Conservation (phyloP, 2,113 vertebrate species). For the Tragelaphus scriptus region DNA sequence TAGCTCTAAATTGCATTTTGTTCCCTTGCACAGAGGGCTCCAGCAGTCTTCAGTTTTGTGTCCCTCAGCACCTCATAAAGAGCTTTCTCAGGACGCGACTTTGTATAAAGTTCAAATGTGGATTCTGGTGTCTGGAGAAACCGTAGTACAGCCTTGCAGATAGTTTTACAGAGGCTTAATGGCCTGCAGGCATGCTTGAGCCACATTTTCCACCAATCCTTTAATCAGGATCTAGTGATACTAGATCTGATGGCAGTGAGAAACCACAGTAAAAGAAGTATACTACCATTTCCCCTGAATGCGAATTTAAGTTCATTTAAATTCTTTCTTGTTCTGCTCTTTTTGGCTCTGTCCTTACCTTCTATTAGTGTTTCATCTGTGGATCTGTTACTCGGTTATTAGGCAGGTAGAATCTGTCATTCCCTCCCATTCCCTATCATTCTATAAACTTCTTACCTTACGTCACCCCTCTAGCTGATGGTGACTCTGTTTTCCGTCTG, state of each 20-base stretch:
- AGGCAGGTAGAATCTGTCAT: background rate
- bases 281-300: background rate
- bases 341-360: background rate
- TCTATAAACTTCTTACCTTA: background rate
- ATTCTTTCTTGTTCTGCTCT: background rate
- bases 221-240: background rate
- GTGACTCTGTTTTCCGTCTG: constrained; percentile 11
- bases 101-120: background rate
- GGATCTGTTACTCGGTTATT: background rate
- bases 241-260: background rate
- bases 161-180: background rate
- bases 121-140: background rate
- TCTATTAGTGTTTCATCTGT: background rate
- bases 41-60: background rate
- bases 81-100: background rate
- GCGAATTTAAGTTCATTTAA: background rate
- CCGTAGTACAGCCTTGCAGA: background rate
- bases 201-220: background rate
- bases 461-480: background rate
- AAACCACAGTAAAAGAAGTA: background rate
- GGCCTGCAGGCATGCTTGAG: background rate
- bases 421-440: background rate
- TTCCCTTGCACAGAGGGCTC: background rate
- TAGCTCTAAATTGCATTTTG: background rate
- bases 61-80: background rate